Evolutionary conservation across 2,888 invertebrate genomes (phyloP).

Genomic region (Hirtodrosophila cameraria): DNA sequence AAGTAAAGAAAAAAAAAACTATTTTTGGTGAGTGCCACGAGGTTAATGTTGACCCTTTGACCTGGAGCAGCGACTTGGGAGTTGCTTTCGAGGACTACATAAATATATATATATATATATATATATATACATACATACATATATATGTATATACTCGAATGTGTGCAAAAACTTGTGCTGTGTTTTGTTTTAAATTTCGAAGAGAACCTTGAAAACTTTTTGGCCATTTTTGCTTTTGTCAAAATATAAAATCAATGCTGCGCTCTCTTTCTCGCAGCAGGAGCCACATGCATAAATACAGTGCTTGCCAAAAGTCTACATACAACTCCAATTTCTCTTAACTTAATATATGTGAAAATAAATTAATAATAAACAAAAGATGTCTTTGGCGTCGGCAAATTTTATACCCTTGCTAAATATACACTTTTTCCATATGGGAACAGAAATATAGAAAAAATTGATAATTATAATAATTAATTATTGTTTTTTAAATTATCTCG

Average conservation of each 20-base stretch:
- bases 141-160: neutral
- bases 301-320: too few species aligned
- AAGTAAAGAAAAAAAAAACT: neutral
- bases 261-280: conserved; percentile 43
- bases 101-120: conserved; percentile 1
- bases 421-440: too few species aligned
- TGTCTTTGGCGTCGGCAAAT: too few species aligned
- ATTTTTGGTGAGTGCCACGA: conserved; percentile 43
- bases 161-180: conserved; percentile 3
- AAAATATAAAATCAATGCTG: conserved; percentile 71
- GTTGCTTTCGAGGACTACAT: conserved; percentile 1
- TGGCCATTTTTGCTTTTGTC: conserved; percentile 38
- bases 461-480: too few species aligned
- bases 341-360: too few species aligned
- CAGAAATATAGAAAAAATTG: too few species aligned
- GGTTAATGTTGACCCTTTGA: neutral
- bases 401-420: too few species aligned
- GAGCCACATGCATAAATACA: neutral
- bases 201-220: conserved; percentile 62
- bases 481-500: too few species aligned
- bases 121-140: conserved; percentile 1
- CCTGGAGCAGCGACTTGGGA: neutral
- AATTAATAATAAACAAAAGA: too few species aligned
- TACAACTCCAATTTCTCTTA: too few species aligned
- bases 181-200: conserved; percentile 33